These are phyloP conservation scores for Spinibarbus caldwelli DNA, from an alignment of 2,797 vertebrate species.

Conservation along the genomic window DNA sequence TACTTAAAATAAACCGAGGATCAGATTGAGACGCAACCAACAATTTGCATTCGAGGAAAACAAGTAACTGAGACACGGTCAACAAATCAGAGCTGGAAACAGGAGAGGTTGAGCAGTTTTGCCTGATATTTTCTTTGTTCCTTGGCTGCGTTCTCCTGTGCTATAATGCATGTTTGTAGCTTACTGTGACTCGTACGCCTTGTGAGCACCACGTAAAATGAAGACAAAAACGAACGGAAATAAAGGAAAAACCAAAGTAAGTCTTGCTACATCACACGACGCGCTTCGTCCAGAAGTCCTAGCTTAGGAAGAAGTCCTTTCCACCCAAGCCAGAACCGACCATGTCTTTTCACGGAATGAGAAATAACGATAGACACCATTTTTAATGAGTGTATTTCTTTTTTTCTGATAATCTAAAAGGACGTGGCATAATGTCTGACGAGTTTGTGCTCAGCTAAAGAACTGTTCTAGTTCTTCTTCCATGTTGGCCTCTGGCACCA, in stretches of 20 bases:
- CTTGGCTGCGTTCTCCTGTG: conserved; percentile 81
- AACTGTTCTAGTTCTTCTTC: conserved; percentile 97
- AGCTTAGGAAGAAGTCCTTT: conserved; percentile 30
- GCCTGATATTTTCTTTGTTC: conserved; percentile 75
- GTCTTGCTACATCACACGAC: conserved; percentile 82
- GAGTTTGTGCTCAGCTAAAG: conserved; percentile 90
- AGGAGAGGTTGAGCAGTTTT: conserved; percentile 76
- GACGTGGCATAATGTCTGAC: conserved; percentile 71
- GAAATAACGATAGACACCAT: conserved; percentile 84
- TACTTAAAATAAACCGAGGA: conserved; percentile 76
- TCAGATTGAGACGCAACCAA: conserved; percentile 77
- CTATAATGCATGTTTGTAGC: conserved; percentile 81
- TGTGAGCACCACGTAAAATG: conserved; percentile 73
- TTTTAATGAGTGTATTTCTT: conserved; percentile 60
- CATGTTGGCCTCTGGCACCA: conserved; percentile 98
- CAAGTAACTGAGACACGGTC: conserved; percentile 31
- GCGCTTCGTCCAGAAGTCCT: conserved; percentile 69
- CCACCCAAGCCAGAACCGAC: conserved; percentile 58
- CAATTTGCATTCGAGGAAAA: conserved; percentile 36
- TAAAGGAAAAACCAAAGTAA: conserved; percentile 59
- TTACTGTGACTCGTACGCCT: conserved; percentile 67
- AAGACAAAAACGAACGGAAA: conserved; percentile 60
- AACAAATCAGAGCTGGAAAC: conserved; percentile 62
- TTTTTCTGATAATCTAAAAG: conserved; percentile 66
- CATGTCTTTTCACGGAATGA: conserved; percentile 81